A percentile compares a stretch with the other conserved stretches of the same genome.
Conservation (phyloP, 2,797 vertebrate genomes). For the Urosaurus nigricauda region DNA sequence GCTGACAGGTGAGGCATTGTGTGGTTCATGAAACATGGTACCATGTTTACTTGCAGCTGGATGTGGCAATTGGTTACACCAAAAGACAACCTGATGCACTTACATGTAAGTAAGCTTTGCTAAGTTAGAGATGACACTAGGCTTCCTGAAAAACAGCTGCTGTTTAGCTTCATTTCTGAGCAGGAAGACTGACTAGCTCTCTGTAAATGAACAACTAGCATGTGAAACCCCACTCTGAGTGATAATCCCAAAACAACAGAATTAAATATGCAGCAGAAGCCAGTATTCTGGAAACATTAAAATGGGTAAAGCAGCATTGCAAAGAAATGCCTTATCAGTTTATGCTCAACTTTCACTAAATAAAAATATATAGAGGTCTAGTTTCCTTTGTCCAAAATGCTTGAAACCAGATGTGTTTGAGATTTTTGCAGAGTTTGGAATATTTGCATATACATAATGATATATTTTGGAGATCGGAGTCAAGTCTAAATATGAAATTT, state of each 20-base stretch:
- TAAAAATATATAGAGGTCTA: background rate
- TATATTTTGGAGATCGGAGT: no score
- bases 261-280: background rate
- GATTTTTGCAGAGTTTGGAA: no score
- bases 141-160: background rate
- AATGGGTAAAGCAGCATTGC: background rate
- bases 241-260: background rate
- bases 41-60: background rate
- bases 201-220: background rate
- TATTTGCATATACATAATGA: no score
- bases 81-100: background rate
- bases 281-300: background rate
- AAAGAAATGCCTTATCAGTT: background rate
- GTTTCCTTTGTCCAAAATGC: no score
- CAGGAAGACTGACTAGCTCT: background rate
- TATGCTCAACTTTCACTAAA: conserved; percentile 5
- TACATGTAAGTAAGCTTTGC: background rate
- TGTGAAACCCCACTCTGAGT: background rate
- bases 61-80: background rate
- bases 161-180: background rate
- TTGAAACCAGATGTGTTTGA: no score
- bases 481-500: no score
- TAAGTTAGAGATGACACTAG: background rate
- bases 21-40: no score
- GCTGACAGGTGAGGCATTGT: background rate